Evolutionary conservation across 2,888 invertebrate species (phyloP).

Genomic region (Gastracanthus pulcherrimus): DNA sequence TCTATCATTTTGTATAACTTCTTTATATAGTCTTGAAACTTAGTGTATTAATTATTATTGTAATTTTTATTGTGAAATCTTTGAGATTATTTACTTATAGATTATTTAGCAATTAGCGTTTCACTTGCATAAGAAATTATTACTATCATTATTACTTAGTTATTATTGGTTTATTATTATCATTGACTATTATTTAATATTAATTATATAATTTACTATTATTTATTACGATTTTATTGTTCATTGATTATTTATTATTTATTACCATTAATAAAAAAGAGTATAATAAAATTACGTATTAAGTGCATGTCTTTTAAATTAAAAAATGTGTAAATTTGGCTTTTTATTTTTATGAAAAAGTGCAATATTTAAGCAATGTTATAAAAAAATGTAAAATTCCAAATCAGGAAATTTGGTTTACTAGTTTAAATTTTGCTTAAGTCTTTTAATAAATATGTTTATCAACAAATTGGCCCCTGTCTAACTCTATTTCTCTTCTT

Average conservation of each 20-base stretch:
- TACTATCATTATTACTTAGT: conserved; percentile 8
- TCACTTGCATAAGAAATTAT: background rate
- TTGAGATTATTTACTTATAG: conserved; percentile 9
- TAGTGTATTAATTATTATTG: conserved; percentile 27
- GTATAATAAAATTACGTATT: conserved; percentile 39
- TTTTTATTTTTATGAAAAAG: conserved; percentile 6
- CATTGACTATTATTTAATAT: conserved; percentile 5
- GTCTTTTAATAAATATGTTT: conserved; percentile 49
- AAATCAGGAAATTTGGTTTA: conserved; percentile 24
- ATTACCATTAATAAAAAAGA: conserved; percentile 41
- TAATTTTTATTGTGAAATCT: conserved; percentile 34
- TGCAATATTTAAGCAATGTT: conserved; percentile 40
- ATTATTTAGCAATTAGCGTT: conserved; percentile 21
- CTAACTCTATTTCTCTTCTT: conserved; percentile 22
- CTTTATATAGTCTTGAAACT: conserved; percentile 36
- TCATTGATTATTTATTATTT: conserved; percentile 41
- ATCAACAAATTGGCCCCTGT: conserved; percentile 38
- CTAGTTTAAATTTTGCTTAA: conserved; percentile 32
- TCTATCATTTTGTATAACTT: conserved; percentile 42
- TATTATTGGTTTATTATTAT: conserved; percentile 5
- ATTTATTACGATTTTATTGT: conserved; percentile 32
- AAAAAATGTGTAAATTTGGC: conserved; percentile 1
- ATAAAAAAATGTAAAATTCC: conserved; percentile 37
- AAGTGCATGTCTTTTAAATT: conserved; percentile 38
- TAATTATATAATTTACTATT: conserved; percentile 16